Conservation (phyloP, 2,113 vertebrate species). For the Aplodontia rufa region DNA sequence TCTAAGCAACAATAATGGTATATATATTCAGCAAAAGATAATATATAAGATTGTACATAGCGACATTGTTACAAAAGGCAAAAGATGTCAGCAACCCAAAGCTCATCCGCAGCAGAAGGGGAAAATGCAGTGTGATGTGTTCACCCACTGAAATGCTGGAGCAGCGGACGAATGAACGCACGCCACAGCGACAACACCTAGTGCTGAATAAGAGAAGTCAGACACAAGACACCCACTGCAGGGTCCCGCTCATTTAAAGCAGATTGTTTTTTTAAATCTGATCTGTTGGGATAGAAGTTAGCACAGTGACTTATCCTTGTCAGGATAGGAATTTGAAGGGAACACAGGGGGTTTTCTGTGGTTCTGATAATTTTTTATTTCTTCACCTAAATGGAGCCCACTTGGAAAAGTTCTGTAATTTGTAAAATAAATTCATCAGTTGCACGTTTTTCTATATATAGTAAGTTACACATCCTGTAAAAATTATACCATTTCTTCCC, state of each 20-base stretch:
- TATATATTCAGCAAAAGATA: constrained; percentile 11
- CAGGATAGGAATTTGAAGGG: not conserved
- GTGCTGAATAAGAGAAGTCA: not conserved
- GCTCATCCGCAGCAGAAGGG: not conserved
- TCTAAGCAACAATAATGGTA: not conserved
- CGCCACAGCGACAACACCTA: too few species aligned
- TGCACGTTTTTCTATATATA: not conserved
- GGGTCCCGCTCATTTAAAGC: not conserved
- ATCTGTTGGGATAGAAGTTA: not conserved
- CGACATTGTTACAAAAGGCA: not conserved
- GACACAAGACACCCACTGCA: not conserved
- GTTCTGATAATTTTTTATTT: not conserved
- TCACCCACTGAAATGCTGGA: not conserved
- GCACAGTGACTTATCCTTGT: not conserved
- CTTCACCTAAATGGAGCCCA: not conserved
- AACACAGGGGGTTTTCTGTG: fast-evolving
- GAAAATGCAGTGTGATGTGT: not conserved
- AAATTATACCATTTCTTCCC: not conserved
- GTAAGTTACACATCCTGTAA: not conserved
- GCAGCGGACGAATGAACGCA: not conserved
- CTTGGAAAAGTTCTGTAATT: not conserved
- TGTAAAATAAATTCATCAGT: not conserved
- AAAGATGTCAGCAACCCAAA: constrained; percentile 8
- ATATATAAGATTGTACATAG: not conserved
- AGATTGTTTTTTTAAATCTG: not conserved